Evolutionary conservation across 2,888 invertebrate species (phyloP).

Genomic region (Diachrysia chrysitis): DNA sequence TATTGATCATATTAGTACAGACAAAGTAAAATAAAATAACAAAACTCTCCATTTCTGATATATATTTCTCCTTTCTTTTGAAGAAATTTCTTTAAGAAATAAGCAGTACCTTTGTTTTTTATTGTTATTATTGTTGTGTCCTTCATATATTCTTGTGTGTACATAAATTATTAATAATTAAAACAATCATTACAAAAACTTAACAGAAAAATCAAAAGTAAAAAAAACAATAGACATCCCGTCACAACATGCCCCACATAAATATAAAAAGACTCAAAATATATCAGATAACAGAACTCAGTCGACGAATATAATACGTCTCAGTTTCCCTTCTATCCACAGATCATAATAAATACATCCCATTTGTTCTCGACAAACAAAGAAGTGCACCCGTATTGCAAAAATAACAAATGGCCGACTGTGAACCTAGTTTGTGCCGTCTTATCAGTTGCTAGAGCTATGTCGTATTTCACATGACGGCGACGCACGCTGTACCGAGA

Average conservation of each 20-base stretch:
- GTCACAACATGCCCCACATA: background rate
- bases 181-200: too few species aligned
- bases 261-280: background rate
- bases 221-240: too few species aligned
- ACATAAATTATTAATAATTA: too few species aligned
- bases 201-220: too few species aligned
- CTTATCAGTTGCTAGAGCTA: constrained; percentile 42
- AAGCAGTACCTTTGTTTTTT: too few species aligned
- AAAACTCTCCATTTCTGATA: too few species aligned
- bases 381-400: constrained; percentile 58
- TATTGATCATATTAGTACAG: too few species aligned
- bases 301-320: constrained; percentile 11
- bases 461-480: constrained; percentile 30
- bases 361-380: constrained; percentile 47
- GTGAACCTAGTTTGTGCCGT: constrained; percentile 48
- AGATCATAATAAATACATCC: constrained; percentile 39
- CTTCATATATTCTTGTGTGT: too few species aligned
- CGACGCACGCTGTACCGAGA: constrained; percentile 16
- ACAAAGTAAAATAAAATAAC: too few species aligned
- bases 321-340: background rate
- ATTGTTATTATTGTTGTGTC: too few species aligned
- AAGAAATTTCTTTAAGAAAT: too few species aligned
- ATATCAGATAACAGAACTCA: background rate
- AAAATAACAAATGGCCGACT: constrained; percentile 59
- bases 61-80: too few species aligned